Conservation (phyloP, 23 tunicate genomes). For the Botrylloides violaceus region DNA sequence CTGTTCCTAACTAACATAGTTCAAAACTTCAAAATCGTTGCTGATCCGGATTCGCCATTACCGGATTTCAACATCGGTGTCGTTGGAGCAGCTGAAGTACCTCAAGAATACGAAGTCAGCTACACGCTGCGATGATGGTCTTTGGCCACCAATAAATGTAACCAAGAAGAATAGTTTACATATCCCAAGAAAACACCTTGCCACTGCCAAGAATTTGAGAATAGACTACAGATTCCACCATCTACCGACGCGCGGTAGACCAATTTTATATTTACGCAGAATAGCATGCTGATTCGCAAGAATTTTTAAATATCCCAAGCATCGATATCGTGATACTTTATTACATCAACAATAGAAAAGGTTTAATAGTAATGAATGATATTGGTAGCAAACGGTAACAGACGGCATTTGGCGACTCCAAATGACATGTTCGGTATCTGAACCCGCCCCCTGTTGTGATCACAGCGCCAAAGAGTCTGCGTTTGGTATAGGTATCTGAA, state of each 20-base stretch:
- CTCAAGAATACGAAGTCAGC: not conserved
- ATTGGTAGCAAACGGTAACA: conserved; percentile 8
- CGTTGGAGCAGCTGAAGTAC: not conserved
- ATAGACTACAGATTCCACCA: not conserved
- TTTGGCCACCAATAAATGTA: too few relatives aligned
- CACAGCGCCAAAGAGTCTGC: too few relatives aligned
- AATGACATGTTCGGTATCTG: too few relatives aligned
- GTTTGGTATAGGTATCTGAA: too few relatives aligned
- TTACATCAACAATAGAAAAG: conserved; percentile 4
- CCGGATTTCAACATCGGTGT: not conserved
- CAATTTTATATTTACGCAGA: conserved; percentile 22
- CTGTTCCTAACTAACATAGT: not conserved
- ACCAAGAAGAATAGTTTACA: not conserved
- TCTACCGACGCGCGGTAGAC: not conserved
- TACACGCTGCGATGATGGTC: too few relatives aligned
- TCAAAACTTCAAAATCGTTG: not conserved
- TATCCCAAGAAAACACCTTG: not conserved
- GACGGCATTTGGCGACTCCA: too few relatives aligned
- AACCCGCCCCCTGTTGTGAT: too few relatives aligned
- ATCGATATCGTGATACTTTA: conserved; percentile 14
- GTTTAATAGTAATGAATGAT: not conserved
- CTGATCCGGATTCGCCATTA: not conserved
- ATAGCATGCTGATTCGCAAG: conserved; percentile 25
- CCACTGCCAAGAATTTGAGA: not conserved
- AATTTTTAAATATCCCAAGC: conserved; percentile 18